Evolutionary conservation across 1,140 invertebrate genomes (phyloP), one percentile per base, ranked within the genome.

Genomic region (Planococcus citri): DNA sequence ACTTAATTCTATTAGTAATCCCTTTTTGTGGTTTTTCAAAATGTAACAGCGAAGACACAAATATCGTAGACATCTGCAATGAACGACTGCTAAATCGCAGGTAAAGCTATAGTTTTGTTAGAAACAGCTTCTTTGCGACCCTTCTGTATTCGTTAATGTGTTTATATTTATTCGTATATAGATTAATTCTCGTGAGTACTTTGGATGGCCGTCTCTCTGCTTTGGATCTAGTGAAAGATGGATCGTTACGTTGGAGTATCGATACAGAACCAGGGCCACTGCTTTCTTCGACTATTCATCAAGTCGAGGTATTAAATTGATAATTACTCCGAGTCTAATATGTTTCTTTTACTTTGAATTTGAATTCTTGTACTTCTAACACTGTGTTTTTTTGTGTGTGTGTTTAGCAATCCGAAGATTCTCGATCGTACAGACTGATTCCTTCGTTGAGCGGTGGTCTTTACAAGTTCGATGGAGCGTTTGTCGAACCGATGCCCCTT

Each of bases 401-500:
- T 51, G 78, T 81, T 69, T 72, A 95, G 90, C 79, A 96, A 17
- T 90, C 86, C 61, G 88, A 89, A 71, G 87, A 91, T 80, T 94
- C 92, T 0, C 86, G 93, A 76, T 89, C 85, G 80, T 85, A 94
- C 37, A 83, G 89, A 72, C 82, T 97, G 73, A 93, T 98, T 76
- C 95, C 94, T 33, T 95, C 94, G 0, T 78, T 98, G 9, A 89
- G 87, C 77, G 95, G 95, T 10, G 86, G 87, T 20, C 81, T 98
- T 8, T 98, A 94, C 78, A 90, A 89, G 77, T 91, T 94, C 78
- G 91, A 95, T 81, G 93, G 92, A 0, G 86, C 91, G 68, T 88
- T 84, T 74, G 85, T 97, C 69, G 90, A 96, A 80, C 85, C 88
- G 0, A 80, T 97, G 68, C 92, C 92, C 21, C 84, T 97, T 71